These are phyloP conservation scores for Dissostichus mawsoni DNA, from an alignment of 2,113 vertebrate species.

Conservation along the genomic window DNA sequence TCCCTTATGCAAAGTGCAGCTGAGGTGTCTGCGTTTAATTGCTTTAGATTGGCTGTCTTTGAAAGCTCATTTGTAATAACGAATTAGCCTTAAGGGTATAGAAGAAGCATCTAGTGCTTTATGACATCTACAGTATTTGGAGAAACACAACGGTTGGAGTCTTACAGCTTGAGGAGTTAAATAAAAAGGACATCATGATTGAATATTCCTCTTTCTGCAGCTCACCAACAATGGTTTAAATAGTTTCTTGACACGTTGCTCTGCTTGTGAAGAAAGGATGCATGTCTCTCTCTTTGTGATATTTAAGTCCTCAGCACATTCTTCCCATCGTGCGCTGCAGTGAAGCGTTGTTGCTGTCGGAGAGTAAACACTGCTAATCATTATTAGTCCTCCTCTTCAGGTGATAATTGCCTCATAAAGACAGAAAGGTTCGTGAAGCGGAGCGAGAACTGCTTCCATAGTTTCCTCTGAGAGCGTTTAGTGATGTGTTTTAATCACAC, in stretches of 20 bases:
- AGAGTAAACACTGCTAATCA: constrained; percentile 77
- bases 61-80: constrained; percentile 71
- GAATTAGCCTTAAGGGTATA: constrained; percentile 51
- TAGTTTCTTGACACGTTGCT: constrained; percentile 7
- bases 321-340: background rate
- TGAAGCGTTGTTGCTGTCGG: too few relatives aligned
- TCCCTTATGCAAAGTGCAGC: constrained; percentile 7
- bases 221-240: background rate
- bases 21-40: constrained; percentile 67
- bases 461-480: constrained; percentile 62
- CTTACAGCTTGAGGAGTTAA: background rate
- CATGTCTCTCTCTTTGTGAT: constrained; percentile 1
- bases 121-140: constrained; percentile 38
- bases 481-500: constrained; percentile 71
- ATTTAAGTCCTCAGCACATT: constrained; percentile 8
- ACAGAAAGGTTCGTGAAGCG: constrained; percentile 72
- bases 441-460: constrained; percentile 48
- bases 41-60: constrained; percentile 65
- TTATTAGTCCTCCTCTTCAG: constrained; percentile 72
- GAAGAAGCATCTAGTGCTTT: constrained; percentile 55
- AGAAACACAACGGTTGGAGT: constrained; percentile 44
- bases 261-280: background rate
- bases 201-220: background rate
- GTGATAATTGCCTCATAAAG: constrained; percentile 82
- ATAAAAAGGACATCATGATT: too few relatives aligned